Evolutionary conservation across 2,113 vertebrate species (phyloP).

Genomic region (Chloropsis cyanopogon): DNA sequence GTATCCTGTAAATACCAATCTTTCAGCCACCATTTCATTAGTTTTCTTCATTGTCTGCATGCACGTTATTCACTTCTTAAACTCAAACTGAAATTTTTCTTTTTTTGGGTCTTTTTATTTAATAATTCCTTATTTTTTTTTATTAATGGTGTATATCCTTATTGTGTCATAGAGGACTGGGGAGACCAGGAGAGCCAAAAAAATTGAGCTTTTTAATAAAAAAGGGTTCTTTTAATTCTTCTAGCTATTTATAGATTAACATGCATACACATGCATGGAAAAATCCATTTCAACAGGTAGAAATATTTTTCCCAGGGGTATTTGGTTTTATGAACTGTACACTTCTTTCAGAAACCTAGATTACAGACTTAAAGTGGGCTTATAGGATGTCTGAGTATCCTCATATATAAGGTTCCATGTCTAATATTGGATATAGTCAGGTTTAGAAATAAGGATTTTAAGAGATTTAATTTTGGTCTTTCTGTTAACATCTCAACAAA

Average conservation of each 20-base stretch:
- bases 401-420: neutral
- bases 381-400: neutral
- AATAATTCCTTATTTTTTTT: neutral
- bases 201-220: neutral
- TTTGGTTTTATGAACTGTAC: neutral
- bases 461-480: neutral
- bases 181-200: neutral
- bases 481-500: neutral
- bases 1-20: neutral
- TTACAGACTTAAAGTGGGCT: neutral
- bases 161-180: too few species aligned
- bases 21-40: neutral
- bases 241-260: neutral
- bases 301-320: neutral
- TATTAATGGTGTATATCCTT: neutral
- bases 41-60: neutral
- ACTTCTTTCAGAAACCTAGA: neutral
- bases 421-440: neutral
- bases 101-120: neutral
- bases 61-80: neutral
- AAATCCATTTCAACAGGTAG: neutral
- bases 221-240: neutral
- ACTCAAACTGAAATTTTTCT: neutral
- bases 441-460: neutral
- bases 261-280: neutral